phyloP scores from a whole-genome alignment of 2,888 invertebrate species.

The Caenorhabditis sinica region DNA sequence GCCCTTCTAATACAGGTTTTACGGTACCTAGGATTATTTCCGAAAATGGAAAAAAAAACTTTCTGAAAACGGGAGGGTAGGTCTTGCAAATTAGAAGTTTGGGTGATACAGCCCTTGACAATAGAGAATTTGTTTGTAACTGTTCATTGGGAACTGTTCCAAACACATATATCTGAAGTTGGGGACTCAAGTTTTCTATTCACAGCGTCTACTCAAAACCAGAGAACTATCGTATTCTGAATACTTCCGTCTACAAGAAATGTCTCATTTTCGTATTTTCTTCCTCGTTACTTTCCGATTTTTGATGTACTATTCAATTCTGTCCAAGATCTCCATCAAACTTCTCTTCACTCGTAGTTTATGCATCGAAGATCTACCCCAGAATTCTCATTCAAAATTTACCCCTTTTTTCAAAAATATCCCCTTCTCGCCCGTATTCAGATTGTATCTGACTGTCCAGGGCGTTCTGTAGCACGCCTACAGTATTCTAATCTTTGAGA shows the following conservation, averaged over 20 bases:
- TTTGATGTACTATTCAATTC: background rate
- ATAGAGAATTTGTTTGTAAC: no score
- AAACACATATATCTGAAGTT: no score
- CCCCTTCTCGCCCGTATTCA: background rate
- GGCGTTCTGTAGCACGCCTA: constrained; percentile 12
- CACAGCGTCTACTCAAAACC: no score
- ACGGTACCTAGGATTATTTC: no score
- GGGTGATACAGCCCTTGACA: no score
- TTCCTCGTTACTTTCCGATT: background rate
- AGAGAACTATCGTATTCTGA: no score
- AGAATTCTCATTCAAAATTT: background rate
- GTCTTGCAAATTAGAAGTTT: no score
- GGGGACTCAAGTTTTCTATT: no score
- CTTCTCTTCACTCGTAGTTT: background rate
- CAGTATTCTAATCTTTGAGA: background rate
- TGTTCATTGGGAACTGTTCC: no score
- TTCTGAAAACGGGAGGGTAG: no score
- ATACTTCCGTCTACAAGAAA: background rate
- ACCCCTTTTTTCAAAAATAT: background rate
- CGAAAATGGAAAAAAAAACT: no score
- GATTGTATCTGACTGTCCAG: background rate
- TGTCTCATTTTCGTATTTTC: background rate
- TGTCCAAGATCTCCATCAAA: background rate
- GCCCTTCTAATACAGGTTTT: no score
- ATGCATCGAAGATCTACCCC: background rate